Evolutionary conservation across 2,888 invertebrate genomes (phyloP), one percentile per base, ranked within the genome.

Genomic region (Rhyacophila evoluta): DNA sequence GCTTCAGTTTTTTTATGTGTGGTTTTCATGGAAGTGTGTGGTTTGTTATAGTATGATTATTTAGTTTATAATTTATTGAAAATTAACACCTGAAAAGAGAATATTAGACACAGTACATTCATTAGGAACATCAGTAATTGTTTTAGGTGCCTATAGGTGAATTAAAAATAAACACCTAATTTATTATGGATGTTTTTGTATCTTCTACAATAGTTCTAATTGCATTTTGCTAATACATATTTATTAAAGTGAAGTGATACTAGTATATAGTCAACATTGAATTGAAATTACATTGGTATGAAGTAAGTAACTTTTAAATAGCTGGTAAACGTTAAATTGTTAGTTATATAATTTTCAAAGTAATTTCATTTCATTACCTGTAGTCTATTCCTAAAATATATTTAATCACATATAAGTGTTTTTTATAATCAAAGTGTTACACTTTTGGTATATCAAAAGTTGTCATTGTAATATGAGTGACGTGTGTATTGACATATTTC

Each of bases 31-130:
- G 10, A 41, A 4, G 27, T 72, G 79, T 82, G 76, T 83, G 82
- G n/a, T n/a, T n/a, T 81, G 78, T 81, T 81, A 83, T 79, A 75
- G 81, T 82, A 81, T 81, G 82, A 80, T 83, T 55, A 69, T 71
- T 77, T 38, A 76, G 74, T 74, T 77, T 67, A 67, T 75, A 8
- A 74, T 73, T 74, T 29, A 74, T 55, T 70, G 12, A 77, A 74
- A 38, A 72, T 68, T 73, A 74, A 37, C 72, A 73, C 39, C 39
- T 72, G 73, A 39, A 83, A 83, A 83, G 84, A 29, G 33, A 69
- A 69, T 69, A 28, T 29, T 69, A 28, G 33, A 15, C 28, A 33
- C 10, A 69, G 33, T 12, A 28, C 29, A 69, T 75, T 75, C 36
- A 76, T 69, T 72, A 79, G 76, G 37, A 80, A 80, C 39, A 74